Base-by-base conservation (phyloP, 2,888 invertebrate species). In the Tachina grossa region DNA sequence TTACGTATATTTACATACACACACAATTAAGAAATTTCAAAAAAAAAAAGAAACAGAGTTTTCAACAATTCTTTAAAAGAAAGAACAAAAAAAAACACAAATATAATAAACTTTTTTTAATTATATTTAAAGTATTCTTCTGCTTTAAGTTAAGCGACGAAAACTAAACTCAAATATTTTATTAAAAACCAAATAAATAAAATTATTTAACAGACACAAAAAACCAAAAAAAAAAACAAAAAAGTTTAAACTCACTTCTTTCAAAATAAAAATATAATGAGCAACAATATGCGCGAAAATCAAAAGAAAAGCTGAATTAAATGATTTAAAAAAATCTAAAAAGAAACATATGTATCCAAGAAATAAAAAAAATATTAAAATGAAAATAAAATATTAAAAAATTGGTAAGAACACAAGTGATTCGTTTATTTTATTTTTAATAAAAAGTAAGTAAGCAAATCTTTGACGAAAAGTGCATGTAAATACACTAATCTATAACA, bases 281-380 rank as follows among this genome's bases (percentile, higher is more conserved):
- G 72, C 63, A 82, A 69, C 39, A 61, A 71, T 74, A 82, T 82
- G 82, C 83, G 85, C 85, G 72, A 85, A 79, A 85, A 85, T 85
- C 85, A 85, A 85, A 85, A 85, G 49, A 75, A 82, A 83, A 80
- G 83, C 85, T 85, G 85, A 85, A 85, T 85, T 83, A 72, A 79
- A 72, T 63, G 59, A 83, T 76, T 66, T 31, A 31, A 31, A 79
- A 79, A 81, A 63, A 72, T 53, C 55, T 49, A 59, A 59, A 55
- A 76, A 39, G 61, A 72, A 74, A 83, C 10, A 51, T 83, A 72
- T 65, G 78, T 77, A 85, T 81, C 55, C 65, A 65, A 80, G 19
- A 71, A 72, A 63, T 53, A 78, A 71, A 68, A n/a, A 71, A 72
- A 31, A 31, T 31, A 80, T 49, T 49, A 68, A 74, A 82, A 75